phyloP scores from a whole-genome alignment of 2,888 invertebrate species.

The Abscondita cerata region DNA sequence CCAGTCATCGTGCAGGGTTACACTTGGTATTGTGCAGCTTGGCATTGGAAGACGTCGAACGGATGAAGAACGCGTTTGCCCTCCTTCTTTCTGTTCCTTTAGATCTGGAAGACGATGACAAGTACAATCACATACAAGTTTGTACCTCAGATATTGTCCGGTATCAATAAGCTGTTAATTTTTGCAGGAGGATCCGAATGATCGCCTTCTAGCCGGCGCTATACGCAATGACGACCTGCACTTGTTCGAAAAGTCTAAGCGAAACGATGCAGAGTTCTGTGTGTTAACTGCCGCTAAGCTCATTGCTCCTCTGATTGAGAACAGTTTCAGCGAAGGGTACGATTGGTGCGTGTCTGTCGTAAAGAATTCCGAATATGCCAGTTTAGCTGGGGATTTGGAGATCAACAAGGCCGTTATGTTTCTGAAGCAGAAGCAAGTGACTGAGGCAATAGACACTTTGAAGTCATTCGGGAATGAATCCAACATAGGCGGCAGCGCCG shows the following conservation, averaged over 20 bases:
- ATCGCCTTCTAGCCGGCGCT: constrained; percentile 63
- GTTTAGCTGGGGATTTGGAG: constrained; percentile 86
- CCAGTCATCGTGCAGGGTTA: constrained; percentile 77
- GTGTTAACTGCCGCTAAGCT: constrained; percentile 87
- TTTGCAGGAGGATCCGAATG: constrained; percentile 56
- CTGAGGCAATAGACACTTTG: constrained; percentile 81
- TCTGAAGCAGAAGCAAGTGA: constrained; percentile 80
- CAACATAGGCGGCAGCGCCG: constrained; percentile 82
- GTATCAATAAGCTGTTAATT: too few species aligned
- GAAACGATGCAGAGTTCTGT: constrained; percentile 78
- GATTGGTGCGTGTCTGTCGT: constrained; percentile 94
- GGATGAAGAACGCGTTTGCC: constrained; percentile 92
- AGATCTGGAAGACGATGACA: constrained; percentile 82
- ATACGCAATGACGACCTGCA: constrained; percentile 80
- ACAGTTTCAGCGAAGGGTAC: constrained; percentile 68
- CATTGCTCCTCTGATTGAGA: constrained; percentile 85
- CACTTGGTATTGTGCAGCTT: constrained; percentile 90
- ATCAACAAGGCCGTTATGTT: constrained; percentile 89
- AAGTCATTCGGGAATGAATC: constrained; percentile 88
- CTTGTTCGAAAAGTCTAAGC: constrained; percentile 73
- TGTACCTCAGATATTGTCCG: too few species aligned
- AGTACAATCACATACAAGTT: constrained; percentile 63
- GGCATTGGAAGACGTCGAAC: constrained; percentile 89
- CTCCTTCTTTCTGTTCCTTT: constrained; percentile 88
- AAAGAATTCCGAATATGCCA: constrained; percentile 85